Conservation (phyloP, 1,140 invertebrate species). For the Drosophila trapezifrons region DNA sequence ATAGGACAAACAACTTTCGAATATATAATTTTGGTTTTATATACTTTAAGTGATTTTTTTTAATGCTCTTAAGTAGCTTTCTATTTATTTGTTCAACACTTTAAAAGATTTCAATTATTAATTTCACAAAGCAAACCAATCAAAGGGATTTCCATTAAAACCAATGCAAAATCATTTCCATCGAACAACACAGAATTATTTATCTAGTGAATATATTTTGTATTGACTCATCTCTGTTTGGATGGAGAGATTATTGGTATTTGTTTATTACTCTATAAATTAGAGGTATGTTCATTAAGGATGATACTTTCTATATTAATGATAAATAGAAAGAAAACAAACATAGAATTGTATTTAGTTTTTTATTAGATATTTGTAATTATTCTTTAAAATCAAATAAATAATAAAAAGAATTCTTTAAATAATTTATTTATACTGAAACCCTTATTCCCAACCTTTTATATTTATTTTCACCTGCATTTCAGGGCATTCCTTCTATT, state of each 20-base stretch:
- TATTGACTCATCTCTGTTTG: constrained; percentile 18
- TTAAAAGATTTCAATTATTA: background rate
- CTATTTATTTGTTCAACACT: background rate
- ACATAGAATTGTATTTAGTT: no score
- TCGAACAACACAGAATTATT: constrained; percentile 14
- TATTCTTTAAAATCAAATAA: background rate
- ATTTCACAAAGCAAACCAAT: constrained; percentile 6
- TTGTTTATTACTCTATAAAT: background rate
- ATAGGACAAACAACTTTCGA: background rate
- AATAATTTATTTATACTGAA: background rate
- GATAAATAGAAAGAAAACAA: no score
- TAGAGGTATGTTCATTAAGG: background rate
- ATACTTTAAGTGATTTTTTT: background rate
- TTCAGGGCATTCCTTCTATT: background rate
- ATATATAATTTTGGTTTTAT: background rate
- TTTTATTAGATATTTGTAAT: no score
- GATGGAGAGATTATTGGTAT: background rate
- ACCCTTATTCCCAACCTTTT: no score
- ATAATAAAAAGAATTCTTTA: no score
- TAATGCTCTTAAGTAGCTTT: background rate
- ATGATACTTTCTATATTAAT: background rate
- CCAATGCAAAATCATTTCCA: background rate
- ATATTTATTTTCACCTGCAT: background rate
- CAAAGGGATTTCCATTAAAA: constrained; percentile 1
- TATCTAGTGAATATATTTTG: background rate